Evolutionary conservation across 2,888 invertebrate species (phyloP).

Genomic region (Callimorpha dominula): DNA sequence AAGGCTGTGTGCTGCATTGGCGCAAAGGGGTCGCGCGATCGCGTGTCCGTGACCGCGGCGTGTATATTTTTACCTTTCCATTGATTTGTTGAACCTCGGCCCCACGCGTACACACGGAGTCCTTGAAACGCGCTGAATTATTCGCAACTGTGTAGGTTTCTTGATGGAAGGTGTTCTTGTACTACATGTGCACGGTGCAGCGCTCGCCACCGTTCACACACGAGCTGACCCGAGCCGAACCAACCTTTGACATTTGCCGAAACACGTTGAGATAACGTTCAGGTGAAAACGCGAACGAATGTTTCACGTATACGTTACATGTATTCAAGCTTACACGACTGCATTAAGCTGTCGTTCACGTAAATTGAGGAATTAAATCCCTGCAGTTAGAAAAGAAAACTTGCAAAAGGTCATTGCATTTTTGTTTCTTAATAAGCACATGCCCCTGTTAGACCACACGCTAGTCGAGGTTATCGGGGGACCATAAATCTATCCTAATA

Average conservation of each 20-base stretch:
- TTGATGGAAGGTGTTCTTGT: too few relatives aligned
- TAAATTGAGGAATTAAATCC: background rate
- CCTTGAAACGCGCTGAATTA: slow-evolving; percentile 49
- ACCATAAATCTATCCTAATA: too few relatives aligned
- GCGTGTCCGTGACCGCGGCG: slow-evolving; percentile 14
- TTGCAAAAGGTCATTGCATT: too few relatives aligned
- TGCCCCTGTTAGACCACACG: too few relatives aligned
- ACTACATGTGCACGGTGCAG: background rate
- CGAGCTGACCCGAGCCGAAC: background rate
- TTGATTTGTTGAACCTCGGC: slow-evolving; percentile 34
- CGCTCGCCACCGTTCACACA: background rate
- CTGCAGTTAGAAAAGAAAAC: too few relatives aligned
- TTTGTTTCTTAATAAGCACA: too few relatives aligned
- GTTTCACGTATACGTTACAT: background rate
- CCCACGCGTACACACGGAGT: slow-evolving; percentile 16
- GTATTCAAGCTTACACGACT: background rate
- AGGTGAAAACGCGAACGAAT: background rate
- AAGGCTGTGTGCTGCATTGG: background rate
- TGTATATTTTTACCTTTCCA: slow-evolving; percentile 37
- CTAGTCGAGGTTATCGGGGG: too few relatives aligned
- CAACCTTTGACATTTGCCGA: slow-evolving; percentile 4
- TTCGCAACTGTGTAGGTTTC: slow-evolving; percentile 26
- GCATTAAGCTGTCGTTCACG: background rate
- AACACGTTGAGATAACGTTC: background rate
- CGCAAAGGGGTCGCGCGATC: background rate